These are phyloP conservation scores for Zosterops pallidus DNA, from an alignment of 2,113 vertebrate species.

Conservation along the genomic window DNA sequence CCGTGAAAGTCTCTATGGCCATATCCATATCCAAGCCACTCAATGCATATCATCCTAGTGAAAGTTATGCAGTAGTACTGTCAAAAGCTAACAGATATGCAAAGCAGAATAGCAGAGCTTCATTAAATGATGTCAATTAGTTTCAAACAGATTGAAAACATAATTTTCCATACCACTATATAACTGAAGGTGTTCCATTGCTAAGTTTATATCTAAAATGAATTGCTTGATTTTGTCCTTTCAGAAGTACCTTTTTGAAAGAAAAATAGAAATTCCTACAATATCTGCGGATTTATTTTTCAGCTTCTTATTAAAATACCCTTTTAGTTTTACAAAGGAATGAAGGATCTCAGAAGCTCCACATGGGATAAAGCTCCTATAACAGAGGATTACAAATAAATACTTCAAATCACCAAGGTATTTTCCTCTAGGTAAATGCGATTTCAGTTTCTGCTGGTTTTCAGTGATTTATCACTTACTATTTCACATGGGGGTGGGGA, in stretches of 20 bases:
- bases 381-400: neutral
- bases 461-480: neutral
- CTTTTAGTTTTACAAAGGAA: neutral
- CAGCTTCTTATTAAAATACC: neutral
- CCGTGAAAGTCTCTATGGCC: rapidly evolving
- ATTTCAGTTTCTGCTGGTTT: neutral
- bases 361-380: neutral
- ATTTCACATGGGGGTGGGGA: neutral
- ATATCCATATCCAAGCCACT: neutral
- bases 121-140: neutral
- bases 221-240: neutral
- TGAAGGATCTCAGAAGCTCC: neutral
- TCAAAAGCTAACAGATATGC: neutral
- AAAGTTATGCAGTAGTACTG: neutral
- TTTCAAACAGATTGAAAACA: neutral
- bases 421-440: neutral
- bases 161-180: neutral
- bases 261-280: neutral
- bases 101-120: rapidly evolving
- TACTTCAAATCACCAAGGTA: neutral
- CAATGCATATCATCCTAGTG: neutral
- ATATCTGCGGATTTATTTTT: neutral
- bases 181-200: neutral
- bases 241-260: neutral
- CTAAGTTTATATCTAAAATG: neutral